These are phyloP conservation scores for Miltochrista miniata DNA, from an alignment of 2,888 invertebrate genomes.

Conservation along the genomic window DNA sequence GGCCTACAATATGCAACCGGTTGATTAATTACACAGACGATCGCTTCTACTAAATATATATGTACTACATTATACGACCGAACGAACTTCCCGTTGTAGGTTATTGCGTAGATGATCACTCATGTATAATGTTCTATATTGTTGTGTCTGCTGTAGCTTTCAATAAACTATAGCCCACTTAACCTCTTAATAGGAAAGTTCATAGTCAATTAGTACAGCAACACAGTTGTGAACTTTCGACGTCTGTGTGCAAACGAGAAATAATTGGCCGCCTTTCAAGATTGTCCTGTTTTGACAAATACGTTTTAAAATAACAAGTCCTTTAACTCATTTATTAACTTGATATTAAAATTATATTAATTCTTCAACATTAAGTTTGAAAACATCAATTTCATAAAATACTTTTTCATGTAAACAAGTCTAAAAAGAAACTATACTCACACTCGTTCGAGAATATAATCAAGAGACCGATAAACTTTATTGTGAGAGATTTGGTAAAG, in stretches of 20 bases:
- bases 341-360: no score
- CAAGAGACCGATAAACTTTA: conserved; percentile 31
- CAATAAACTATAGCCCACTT: conserved; percentile 64
- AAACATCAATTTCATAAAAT: no score
- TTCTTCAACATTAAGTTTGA: no score
- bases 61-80: conserved; percentile 20
- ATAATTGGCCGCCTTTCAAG: conserved; percentile 62
- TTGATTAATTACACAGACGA: conserved; percentile 37
- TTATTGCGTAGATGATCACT: conserved; percentile 37
- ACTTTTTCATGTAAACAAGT: neutral
- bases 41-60: conserved; percentile 12
- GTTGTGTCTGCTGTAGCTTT: conserved; percentile 50
- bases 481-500: conserved; percentile 15
- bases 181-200: conserved; percentile 70
- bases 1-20: conserved; percentile 41
- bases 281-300: conserved; percentile 52
- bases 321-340: conserved; percentile 29
- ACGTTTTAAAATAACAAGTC: conserved; percentile 50
- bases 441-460: conserved; percentile 38
- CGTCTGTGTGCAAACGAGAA: conserved; percentile 60
- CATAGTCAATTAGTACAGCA: conserved; percentile 70
- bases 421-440: conserved; percentile 54
- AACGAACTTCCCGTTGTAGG: conserved; percentile 28
- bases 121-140: conserved; percentile 39
- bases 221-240: conserved; percentile 70